phyloP scores from a whole-genome alignment of 2,888 invertebrate genomes.

The Andrena fulva region DNA sequence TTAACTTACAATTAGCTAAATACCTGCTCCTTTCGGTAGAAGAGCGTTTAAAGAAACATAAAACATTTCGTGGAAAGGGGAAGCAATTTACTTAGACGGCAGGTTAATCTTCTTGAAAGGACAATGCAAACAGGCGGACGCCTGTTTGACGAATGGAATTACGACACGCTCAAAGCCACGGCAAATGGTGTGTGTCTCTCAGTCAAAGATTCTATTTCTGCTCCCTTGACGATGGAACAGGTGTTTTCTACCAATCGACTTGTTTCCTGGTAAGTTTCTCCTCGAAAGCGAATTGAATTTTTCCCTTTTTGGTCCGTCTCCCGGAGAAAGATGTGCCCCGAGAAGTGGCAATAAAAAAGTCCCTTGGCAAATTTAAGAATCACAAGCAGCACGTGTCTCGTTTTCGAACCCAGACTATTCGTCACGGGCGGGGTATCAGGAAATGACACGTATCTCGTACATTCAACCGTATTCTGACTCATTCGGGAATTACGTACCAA shows the following conservation, averaged over 20 bases:
- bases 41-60: neutral
- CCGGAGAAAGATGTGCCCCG: neutral
- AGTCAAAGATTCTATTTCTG: slow-evolving; percentile 70
- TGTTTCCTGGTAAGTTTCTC: slow-evolving; percentile 27
- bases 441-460: slow-evolving; percentile 33
- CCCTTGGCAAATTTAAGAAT: slow-evolving; percentile 14
- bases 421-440: slow-evolving; percentile 37
- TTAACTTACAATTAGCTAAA: neutral
- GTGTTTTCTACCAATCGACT: slow-evolving; percentile 60
- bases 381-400: neutral
- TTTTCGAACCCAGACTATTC: slow-evolving; percentile 8
- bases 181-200: slow-evolving; percentile 71
- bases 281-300: slow-evolving; percentile 6
- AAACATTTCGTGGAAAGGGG: slow-evolving; percentile 28
- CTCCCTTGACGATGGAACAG: slow-evolving; percentile 58
- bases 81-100: slow-evolving; percentile 36
- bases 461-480: slow-evolving; percentile 2
- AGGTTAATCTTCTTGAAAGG: slow-evolving; percentile 52
- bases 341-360: neutral
- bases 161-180: slow-evolving; percentile 63
- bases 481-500: neutral
- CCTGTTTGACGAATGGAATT: slow-evolving; percentile 69
- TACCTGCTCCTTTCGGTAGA: neutral
- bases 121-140: slow-evolving; percentile 37
- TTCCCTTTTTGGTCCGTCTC: neutral